Evolutionary conservation across 2,888 invertebrate species (phyloP).

Genomic region (Drosophila subquinaria): DNA sequence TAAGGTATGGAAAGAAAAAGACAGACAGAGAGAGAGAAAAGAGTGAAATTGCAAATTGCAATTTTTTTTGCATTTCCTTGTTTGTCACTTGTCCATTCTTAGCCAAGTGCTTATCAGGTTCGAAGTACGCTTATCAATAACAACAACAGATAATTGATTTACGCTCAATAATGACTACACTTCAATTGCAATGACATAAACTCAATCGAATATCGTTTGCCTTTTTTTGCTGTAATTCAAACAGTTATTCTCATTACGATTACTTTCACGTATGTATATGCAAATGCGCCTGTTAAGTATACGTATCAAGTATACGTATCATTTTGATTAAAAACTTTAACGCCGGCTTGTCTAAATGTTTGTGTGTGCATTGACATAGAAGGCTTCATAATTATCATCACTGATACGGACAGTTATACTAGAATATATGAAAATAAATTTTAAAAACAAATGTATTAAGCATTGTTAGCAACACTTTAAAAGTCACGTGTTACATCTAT

Average conservation of each 20-base stretch:
- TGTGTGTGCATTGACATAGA: conserved; percentile 5
- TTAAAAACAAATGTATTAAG: conserved; percentile 15
- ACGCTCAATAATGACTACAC: conserved; percentile 20
- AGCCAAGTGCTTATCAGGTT: conserved; percentile 44
- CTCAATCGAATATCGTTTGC: conserved; percentile 18
- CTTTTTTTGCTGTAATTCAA: conserved; percentile 9
- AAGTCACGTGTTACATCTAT: conserved; percentile 58
- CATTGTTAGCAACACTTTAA: conserved; percentile 22
- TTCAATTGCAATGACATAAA: conserved; percentile 22
- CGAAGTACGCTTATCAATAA: conserved; percentile 66
- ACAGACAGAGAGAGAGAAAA: not conserved
- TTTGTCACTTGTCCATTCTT: conserved; percentile 14
- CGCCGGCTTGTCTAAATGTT: conserved; percentile 36
- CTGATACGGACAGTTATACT: conserved; percentile 38
- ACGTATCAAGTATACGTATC: conserved; percentile 45
- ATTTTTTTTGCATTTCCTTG: conserved; percentile 32
- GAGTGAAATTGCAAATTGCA: conserved; percentile 9
- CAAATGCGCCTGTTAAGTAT: conserved; percentile 35
- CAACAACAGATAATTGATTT: conserved; percentile 17
- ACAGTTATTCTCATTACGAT: conserved; percentile 1
- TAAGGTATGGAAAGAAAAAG: conserved; percentile 12
- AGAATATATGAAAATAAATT: not conserved
- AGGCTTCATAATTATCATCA: conserved; percentile 53
- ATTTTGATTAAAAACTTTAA: conserved; percentile 17
- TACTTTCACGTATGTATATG: not conserved